phyloP scores from a whole-genome alignment of 2,888 invertebrate genomes.

The Drosophila ustulata region DNA sequence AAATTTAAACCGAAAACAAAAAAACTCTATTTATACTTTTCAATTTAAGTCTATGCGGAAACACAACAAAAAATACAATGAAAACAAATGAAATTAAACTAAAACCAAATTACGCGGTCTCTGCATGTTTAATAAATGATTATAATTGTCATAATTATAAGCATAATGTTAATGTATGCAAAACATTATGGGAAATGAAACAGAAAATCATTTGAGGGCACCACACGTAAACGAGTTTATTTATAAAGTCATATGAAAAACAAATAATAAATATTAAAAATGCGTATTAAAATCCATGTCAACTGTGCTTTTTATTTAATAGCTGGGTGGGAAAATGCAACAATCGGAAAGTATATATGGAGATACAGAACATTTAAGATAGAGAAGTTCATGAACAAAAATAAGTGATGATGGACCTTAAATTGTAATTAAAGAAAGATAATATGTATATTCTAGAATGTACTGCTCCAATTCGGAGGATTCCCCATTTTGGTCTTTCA shows the following conservation, averaged over 20 bases:
- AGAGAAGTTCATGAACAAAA: no score
- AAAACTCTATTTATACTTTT: conserved; percentile 64
- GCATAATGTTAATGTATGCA: conserved; percentile 32
- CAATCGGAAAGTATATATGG: no score
- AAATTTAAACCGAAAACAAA: conserved; percentile 30
- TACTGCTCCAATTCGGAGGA: neutral
- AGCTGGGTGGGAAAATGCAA: neutral
- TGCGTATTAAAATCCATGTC: conserved; percentile 38
- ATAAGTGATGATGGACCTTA: no score
- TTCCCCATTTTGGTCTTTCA: neutral
- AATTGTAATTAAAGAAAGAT: no score
- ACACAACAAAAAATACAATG: conserved; percentile 13
- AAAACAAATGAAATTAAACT: conserved; percentile 41
- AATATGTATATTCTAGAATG: no score
- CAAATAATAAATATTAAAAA: conserved; percentile 57
- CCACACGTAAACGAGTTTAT: conserved; percentile 55
- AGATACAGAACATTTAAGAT: no score
- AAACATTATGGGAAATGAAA: conserved; percentile 31
- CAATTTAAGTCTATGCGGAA: conserved; percentile 55
- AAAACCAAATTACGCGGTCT: conserved; percentile 57
- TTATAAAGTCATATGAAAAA: conserved; percentile 49
- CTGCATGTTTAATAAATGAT: conserved; percentile 74
- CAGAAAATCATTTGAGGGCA: conserved; percentile 41
- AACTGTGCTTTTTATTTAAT: neutral
- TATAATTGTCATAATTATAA: conserved; percentile 64